Evolutionary conservation across 2,888 invertebrate species (phyloP).

Genomic region (Athalia rosae): DNA sequence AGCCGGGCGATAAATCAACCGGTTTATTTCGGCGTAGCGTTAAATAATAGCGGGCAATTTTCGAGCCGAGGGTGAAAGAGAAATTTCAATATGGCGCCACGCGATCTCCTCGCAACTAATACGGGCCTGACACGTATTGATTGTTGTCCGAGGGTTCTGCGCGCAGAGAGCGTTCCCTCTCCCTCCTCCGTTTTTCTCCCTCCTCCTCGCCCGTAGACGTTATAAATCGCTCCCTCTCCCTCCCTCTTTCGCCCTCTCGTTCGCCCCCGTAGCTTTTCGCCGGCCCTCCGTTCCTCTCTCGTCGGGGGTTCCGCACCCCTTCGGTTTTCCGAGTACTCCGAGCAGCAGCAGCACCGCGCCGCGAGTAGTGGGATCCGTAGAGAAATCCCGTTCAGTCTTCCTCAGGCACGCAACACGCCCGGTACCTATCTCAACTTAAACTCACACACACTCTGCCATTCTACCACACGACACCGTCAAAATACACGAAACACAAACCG

Average conservation of each 20-base stretch:
- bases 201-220: not conserved
- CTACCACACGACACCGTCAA: not conserved
- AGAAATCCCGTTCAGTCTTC: conserved; percentile 66
- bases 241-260: conserved; percentile 16
- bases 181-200: not conserved
- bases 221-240: conserved; percentile 11
- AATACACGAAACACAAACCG: not conserved
- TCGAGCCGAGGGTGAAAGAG: not conserved
- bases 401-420: conserved; percentile 69
- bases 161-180: conserved; percentile 51
- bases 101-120: conserved; percentile 16
- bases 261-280: conserved; percentile 7
- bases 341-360: not conserved
- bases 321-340: not conserved
- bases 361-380: not conserved
- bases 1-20: no score
- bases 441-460: conserved; percentile 39
- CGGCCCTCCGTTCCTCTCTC: conserved; percentile 24
- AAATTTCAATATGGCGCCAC: conserved; percentile 22
- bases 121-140: conserved; percentile 70
- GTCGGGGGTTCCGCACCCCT: not conserved
- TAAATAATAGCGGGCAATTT: not conserved
- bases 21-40: no score
- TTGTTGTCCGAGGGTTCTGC: conserved; percentile 65
- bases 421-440: conserved; percentile 44